Evolutionary conservation across 2,797 vertebrate genomes (phyloP).

Genomic region (Scolopax rusticola): DNA sequence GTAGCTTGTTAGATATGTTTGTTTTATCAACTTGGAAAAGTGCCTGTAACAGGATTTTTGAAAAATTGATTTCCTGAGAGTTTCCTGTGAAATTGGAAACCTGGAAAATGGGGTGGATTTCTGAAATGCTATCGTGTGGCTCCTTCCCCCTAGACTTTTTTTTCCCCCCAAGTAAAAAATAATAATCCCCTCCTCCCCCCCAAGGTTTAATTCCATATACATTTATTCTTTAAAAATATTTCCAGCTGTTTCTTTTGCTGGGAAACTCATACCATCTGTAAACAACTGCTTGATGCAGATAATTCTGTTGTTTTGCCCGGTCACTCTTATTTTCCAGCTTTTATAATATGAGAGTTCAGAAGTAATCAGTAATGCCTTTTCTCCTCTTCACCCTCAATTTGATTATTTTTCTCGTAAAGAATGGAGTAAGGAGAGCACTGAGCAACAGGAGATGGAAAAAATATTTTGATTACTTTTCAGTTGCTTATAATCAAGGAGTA

Average conservation of each 20-base stretch:
- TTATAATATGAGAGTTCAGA: conserved; percentile 20
- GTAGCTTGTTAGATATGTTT: neutral
- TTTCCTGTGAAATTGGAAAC: conserved; percentile 79
- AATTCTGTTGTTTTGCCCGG: conserved; percentile 17
- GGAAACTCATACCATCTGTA: conserved; percentile 50
- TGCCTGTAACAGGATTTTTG: neutral
- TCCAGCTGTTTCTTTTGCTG: conserved; percentile 63
- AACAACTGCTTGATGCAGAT: conserved; percentile 18
- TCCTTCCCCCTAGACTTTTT: neutral
- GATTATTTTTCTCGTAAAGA: conserved; percentile 52
- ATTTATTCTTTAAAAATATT: conserved; percentile 53
- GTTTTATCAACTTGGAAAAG: conserved; percentile 51
- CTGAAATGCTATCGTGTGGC: conserved; percentile 52
- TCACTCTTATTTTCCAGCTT: conserved; percentile 56
- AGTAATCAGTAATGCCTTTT: conserved; percentile 34
- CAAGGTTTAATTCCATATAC: conserved; percentile 41
- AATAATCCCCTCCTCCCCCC: neutral
- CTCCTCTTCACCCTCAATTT: conserved; percentile 50
- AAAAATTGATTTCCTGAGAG: conserved; percentile 75
- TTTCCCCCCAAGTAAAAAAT: neutral
- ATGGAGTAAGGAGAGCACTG: neutral
- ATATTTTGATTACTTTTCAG: conserved; percentile 63
- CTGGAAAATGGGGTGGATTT: conserved; percentile 69
- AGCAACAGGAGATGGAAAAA: conserved; percentile 52
- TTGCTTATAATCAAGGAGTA: conserved; percentile 53